These are phyloP conservation scores for Ciconia stormi DNA, from an alignment of 2,113 vertebrate genomes.

Conservation along the genomic window DNA sequence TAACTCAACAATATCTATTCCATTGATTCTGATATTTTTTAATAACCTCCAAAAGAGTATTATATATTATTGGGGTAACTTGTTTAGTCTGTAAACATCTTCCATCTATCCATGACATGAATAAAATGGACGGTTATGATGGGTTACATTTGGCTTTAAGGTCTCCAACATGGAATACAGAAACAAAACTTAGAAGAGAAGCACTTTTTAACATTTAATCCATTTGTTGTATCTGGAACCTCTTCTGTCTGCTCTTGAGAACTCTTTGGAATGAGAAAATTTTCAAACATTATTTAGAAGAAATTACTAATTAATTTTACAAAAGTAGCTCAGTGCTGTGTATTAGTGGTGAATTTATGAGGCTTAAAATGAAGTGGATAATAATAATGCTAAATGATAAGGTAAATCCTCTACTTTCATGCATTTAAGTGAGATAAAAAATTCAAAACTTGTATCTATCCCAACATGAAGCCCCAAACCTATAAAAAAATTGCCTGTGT, in stretches of 20 bases:
- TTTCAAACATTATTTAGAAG: not conserved
- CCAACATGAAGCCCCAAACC: not conserved
- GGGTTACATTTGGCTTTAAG: not conserved
- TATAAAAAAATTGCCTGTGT: not conserved
- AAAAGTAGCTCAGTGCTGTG: not conserved
- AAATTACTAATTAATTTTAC: not conserved
- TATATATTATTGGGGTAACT: not conserved
- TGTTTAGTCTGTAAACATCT: not conserved
- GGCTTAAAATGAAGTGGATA: not conserved
- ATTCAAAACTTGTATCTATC: not conserved
- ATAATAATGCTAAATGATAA: not conserved
- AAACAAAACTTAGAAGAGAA: not conserved
- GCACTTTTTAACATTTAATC: not conserved
- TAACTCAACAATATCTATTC: not conserved
- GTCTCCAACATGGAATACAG: not conserved
- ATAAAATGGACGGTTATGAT: not conserved
- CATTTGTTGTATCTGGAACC: not conserved
- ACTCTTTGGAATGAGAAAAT: not conserved
- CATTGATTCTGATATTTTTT: not conserved
- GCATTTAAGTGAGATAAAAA: not conserved
- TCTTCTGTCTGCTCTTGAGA: not conserved
- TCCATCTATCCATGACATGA: not conserved
- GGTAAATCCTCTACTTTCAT: not conserved
- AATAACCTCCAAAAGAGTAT: not conserved
- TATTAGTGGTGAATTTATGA: not conserved